Evolutionary conservation across 1,140 invertebrate species (phyloP), one percentile per base, ranked within the genome.

Genomic region (Papilio polyxenes): DNA sequence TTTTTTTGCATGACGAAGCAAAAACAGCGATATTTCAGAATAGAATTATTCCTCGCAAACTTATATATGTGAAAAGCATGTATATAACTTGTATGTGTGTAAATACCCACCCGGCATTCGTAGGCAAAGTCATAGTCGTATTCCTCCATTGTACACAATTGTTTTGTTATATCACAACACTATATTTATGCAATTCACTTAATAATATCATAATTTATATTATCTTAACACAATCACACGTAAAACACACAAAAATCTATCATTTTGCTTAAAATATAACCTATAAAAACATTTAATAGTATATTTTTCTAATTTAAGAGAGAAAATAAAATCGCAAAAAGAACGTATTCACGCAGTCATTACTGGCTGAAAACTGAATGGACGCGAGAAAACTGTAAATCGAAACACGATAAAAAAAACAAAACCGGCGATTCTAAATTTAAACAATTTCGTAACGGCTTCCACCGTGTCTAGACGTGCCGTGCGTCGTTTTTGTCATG

Each of bases 51-150:
- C 31, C 9, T 37, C n/a, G n/a, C n/a, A 20, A n/a, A 23, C 3
- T 10, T 37, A 23, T 8, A 69, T 4, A 23, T 20, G 20, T 69
- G 9, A 10, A 40, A 2, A 72, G 3, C 13, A 40, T 15, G n/a
- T 20, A 23, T 11, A n/a, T 49, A 78, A 56, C n/a, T n/a, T 53
- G 31, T 78, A 81, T 53, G n/a, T 80, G 83, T 80, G 65, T 82
- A 84, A 82, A 87, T 92, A 94, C 94, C 91, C 93, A 95, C 95
- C 95, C 95, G 94, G 91, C 95, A 95, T 91, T 96, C 95, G 91
- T 95, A 95, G 82, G 95, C 95, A 91, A 96, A 96, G 91, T 95
- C 95, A 93, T 96, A 96, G 86, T 95, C 95, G 90, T 95, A 95
- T 80, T 93, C 89, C 80, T 95, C 94, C 94, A 95, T 94, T 88